These are phyloP conservation scores for Virgularia gustaviana DNA, from an alignment of 92 coral and sea anemone species.

Conservation along the genomic window DNA sequence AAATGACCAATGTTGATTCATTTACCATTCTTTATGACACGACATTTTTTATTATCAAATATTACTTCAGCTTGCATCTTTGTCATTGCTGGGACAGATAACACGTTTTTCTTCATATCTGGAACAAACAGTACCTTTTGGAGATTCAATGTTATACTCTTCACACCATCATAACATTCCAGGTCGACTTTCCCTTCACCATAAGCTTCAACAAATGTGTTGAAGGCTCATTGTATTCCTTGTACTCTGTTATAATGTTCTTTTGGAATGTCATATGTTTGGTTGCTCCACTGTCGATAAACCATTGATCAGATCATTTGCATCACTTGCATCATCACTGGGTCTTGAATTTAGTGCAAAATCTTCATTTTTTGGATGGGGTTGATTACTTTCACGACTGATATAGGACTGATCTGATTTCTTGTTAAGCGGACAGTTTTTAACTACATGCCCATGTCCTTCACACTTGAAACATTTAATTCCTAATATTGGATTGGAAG, in stretches of 20 bases:
- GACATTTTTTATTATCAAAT: constrained; percentile 26
- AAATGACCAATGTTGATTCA: constrained; percentile 22
- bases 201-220: constrained; percentile 19
- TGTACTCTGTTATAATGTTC: neutral
- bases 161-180: neutral
- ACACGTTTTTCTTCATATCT: constrained; percentile 16
- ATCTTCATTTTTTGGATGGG: neutral
- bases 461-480: neutral
- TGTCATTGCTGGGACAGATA: constrained; percentile 29
- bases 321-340: neutral
- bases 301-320: constrained; percentile 45
- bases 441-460: too few relatives aligned
- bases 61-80: constrained; percentile 28
- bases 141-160: neutral
- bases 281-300: constrained; percentile 53
- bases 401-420: neutral
- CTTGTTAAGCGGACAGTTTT: constrained; percentile 38
- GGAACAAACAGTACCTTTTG: constrained; percentile 30
- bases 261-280: constrained; percentile 46
- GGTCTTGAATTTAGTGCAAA: constrained; percentile 29
- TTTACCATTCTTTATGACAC: constrained; percentile 15
- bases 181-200: constrained; percentile 20
- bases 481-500: neutral
- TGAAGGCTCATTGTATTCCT: constrained; percentile 3
- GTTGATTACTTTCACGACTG: neutral